These are phyloP conservation scores for Spilarctia lutea DNA, from an alignment of 2,888 invertebrate species.

Conservation along the genomic window DNA sequence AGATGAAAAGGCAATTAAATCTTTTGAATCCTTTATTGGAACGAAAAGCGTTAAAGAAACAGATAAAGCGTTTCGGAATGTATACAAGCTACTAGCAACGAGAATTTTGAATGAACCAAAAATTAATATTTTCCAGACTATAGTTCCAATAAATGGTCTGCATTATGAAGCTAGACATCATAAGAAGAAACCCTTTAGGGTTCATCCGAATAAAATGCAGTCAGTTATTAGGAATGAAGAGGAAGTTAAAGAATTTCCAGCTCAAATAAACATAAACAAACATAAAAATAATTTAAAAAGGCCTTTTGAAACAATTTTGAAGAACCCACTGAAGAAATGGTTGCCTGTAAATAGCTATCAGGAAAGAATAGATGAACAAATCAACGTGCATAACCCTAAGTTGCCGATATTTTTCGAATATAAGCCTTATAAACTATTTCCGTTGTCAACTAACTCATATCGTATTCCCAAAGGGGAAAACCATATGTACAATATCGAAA, in stretches of 20 bases:
- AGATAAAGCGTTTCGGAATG: conserved; percentile 49
- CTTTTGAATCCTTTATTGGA: conserved; percentile 48
- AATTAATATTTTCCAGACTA: conserved; percentile 29
- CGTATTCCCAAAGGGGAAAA: background rate
- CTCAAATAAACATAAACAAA: conserved; percentile 13
- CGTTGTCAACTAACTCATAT: conserved; percentile 19
- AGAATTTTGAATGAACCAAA: conserved; percentile 45
- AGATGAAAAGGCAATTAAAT: conserved; percentile 45
- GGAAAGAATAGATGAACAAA: conserved; percentile 51
- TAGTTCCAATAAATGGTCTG: conserved; percentile 29
- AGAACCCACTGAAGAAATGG: conserved; percentile 51
- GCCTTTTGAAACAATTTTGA: conserved; percentile 45
- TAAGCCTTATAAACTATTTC: conserved; percentile 46
- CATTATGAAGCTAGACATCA: background rate
- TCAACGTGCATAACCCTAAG: conserved; percentile 34
- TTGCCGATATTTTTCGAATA: conserved; percentile 48
- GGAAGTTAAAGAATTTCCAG: background rate
- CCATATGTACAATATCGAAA: background rate
- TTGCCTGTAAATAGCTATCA: conserved; percentile 46
- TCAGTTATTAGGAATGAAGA: background rate
- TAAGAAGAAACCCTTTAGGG: background rate
- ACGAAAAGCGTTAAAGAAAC: conserved; percentile 53
- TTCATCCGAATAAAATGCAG: background rate
- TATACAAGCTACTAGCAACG: conserved; percentile 52
- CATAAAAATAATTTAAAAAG: conserved; percentile 19